Evolutionary conservation across 2,888 invertebrate species (phyloP), one percentile per base, ranked within the genome.

Genomic region (Agriopis leucophaearia): DNA sequence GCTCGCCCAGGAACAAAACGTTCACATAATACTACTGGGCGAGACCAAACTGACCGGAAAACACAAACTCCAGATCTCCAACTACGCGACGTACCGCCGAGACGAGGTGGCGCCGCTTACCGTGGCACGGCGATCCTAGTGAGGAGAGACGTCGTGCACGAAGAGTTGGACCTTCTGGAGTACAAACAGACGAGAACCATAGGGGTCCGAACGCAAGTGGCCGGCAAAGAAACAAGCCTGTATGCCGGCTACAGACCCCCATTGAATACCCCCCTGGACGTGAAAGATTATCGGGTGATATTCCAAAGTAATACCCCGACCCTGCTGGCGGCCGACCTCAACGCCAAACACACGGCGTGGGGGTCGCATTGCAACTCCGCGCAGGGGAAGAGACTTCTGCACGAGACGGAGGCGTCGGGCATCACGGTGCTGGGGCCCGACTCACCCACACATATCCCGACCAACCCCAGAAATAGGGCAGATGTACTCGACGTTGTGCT

Each of bases 191-290:
- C 45, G 0, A 10, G 61, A 8, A 9, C 45, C 0, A 15, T 3
- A 4, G 63, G 48, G 10, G 35, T 57, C 16, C 16, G 44, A 1
- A 7, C 13, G 0, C 35, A 8, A 4, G 35, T 45, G 2, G 64
- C 35, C 1, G 51, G 57, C 2, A n/a, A 10, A 1, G 64, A 64
- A 9, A 45, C 57, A 0, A 45, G 16, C 0, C 13, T 64, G 1
- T 64, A 36, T 15, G 58, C 64, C 27, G 64, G 52, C 13, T 64
- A 64, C 51, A 13, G 52, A 0, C 64, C 58, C 9, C 64, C 64
- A 0, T 0, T 0, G 2, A 15, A 35, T 0, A 12, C 18, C 0
- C 18, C 27, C 3, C 9, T 45, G 13, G 12, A 16, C 8, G 4
- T 13, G 0, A 8, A 5, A 0, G 64, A 64, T 45, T 4, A 36